Base-by-base conservation (phyloP, 2,113 vertebrate genomes). In the Vulpes vulpes region DNA sequence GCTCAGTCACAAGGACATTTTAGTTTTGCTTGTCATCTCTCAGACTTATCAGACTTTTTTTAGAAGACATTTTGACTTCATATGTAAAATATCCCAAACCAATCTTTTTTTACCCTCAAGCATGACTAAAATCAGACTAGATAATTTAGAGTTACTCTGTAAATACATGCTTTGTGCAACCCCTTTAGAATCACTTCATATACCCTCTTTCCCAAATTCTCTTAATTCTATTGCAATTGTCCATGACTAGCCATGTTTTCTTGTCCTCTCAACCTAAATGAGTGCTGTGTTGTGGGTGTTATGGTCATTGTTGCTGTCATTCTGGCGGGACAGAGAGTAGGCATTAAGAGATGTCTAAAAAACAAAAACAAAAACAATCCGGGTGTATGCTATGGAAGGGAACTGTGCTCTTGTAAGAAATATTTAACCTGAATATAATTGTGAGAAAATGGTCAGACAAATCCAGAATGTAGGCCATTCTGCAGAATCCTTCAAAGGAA, bases 231-330 rank as follows among this genome's bases (percentile, higher is more conserved):
- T 67, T 12, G 0, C n/a, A 25, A 53, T 83, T 22, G 27, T 14
- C 35, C 22, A 55, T 3, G 8, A 62, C 51, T 3, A 87, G 64
- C 22, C 15, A 12, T 23, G 55, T 78, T 51, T 51, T 62, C n/a
- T n/a, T 23, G 16, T 4, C 8, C 17, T 43, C 51, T 10, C 62
- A 62, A 30, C 43, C 74, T 78, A 78, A 51, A 67, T 11, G 16
- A 55, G 17, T 43, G 19, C 30, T 16, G 3, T 51, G 30, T 2
- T 59, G 19, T 53, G n/a, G 32, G 7, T 30, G 0, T 9, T 23
- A 0, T 0, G 32, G 20, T 27, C 51, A 30, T 49, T 22, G 14
- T 3, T 27, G 12, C 43, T 80, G 22, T 17, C 57, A 1, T 19
- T 14, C 20, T 62, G 17, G 9, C 3, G 6, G 53, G 20, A 71